phyloP scores from a whole-genome alignment of 2,888 invertebrate species.

The Nymphalis c-album region DNA sequence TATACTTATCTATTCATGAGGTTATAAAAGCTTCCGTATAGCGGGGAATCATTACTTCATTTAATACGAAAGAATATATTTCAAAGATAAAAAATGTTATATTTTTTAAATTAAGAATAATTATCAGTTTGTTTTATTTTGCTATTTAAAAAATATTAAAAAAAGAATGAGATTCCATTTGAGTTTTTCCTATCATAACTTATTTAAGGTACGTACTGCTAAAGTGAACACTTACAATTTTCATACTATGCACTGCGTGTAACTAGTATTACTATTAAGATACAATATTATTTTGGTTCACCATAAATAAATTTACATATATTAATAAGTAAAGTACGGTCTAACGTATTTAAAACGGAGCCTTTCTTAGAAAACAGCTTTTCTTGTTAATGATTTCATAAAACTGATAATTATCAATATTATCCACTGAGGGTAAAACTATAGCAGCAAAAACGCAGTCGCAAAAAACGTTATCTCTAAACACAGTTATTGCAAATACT shows the following conservation, averaged over 20 bases:
- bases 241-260: too few species aligned
- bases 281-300: too few species aligned
- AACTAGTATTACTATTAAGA: too few species aligned
- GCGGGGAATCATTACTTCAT: background rate
- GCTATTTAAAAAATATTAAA: too few species aligned
- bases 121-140: too few species aligned
- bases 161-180: too few species aligned
- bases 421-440: slow-evolving; percentile 12
- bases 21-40: slow-evolving; percentile 7
- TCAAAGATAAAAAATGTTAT: background rate
- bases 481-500: background rate
- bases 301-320: too few species aligned
- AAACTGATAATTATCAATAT: slow-evolving; percentile 10
- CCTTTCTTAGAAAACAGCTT: slow-evolving; percentile 4
- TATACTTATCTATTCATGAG: slow-evolving; percentile 4
- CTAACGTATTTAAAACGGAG: background rate
- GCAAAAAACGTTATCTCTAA: slow-evolving; percentile 8
- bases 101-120: too few species aligned
- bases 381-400: slow-evolving; percentile 9
- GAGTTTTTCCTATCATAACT: too few species aligned
- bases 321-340: slow-evolving; percentile 1
- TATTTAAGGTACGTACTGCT: too few species aligned
- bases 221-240: too few species aligned
- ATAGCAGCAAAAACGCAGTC: background rate
- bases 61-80: background rate